Percentiles rank a stretch among this genome's conserved stretches.
Conservation (phyloP, 2,113 vertebrate species). For the Bambusicola thoracicus region DNA sequence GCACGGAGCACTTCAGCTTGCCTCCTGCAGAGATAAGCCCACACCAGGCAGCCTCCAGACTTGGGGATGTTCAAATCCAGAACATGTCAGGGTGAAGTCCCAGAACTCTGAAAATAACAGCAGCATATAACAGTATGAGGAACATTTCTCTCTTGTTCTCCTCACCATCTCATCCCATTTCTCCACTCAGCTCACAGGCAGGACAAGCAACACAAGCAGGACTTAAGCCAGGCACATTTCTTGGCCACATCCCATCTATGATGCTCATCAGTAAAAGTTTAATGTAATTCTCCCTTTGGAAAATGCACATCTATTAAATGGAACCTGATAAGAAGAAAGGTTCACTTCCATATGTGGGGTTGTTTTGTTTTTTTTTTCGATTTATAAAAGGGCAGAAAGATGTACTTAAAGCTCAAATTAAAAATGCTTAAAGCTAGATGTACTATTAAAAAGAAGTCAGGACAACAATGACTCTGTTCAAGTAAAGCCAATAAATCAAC, state of each 20-base stretch:
- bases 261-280: background rate
- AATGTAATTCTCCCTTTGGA: background rate
- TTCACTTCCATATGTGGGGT: background rate
- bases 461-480: background rate
- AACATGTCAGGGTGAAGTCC: background rate
- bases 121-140: background rate
- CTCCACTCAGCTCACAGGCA: background rate
- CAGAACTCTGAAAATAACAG: background rate
- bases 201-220: background rate
- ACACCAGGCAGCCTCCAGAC: background rate
- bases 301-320: background rate
- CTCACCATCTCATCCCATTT: background rate
- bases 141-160: background rate
- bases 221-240: background rate
- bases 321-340: background rate
- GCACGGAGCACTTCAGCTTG: background rate
- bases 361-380: background rate
- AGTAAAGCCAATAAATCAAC: conserved; percentile 19
- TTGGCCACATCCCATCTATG: background rate
- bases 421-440: background rate
- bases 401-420: conserved; percentile 8
- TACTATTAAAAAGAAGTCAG: background rate
- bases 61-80: background rate
- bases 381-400: background rate
- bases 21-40: background rate